Conservation (phyloP, 2,113 vertebrate genomes). For the Dicerorhinus sumatrensis region DNA sequence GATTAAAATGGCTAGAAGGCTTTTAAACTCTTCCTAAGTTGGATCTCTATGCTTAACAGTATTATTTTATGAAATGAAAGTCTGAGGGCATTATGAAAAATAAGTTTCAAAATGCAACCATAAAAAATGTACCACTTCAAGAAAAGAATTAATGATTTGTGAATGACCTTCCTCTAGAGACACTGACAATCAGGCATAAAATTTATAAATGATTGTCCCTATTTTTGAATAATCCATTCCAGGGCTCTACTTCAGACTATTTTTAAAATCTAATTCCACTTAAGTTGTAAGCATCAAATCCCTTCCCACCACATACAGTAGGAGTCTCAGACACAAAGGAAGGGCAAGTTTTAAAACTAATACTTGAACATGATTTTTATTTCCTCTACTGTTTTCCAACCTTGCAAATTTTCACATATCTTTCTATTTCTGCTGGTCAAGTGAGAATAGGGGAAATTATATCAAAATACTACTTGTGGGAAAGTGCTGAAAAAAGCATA, state of each 20-base stretch:
- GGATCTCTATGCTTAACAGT: neutral
- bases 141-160: constrained; percentile 13
- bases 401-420: neutral
- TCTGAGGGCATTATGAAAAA: neutral
- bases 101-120: neutral
- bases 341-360: neutral
- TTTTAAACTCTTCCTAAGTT: neutral
- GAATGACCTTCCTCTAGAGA: neutral
- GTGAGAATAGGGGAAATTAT: neutral
- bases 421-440: neutral
- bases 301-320: neutral
- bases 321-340: neutral
- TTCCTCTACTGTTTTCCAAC: neutral
- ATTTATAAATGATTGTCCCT: neutral
- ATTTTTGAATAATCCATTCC: constrained; percentile 40
- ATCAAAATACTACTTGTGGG: neutral
- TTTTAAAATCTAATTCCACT: constrained; percentile 11
- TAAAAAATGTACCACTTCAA: neutral
- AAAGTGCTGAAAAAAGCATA: neutral
- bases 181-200: neutral
- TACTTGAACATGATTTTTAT: neutral
- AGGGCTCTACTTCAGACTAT: neutral
- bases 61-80: constrained; percentile 1
- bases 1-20: neutral
- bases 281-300: neutral